A percentile compares a stretch with the other conserved stretches of the same genome.
phyloP scores from a whole-genome alignment of 1,140 invertebrate species.

The Drosophila ogumai region DNA sequence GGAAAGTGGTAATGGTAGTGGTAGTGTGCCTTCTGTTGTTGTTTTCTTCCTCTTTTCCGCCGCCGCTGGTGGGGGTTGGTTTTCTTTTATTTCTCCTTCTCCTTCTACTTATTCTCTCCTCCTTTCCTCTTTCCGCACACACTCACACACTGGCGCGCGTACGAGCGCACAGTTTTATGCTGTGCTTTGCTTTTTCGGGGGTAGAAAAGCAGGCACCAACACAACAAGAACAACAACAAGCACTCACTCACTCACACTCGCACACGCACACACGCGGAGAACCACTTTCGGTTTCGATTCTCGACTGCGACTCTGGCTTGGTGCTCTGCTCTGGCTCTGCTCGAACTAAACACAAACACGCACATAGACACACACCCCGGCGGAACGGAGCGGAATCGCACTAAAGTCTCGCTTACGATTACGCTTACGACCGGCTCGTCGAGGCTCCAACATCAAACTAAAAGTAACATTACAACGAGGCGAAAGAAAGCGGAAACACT shows the following conservation, averaged over 20 bases:
- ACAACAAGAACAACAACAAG: conserved; percentile 13
- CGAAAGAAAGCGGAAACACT: conserved; percentile 82
- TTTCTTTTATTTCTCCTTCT: conserved; percentile 62
- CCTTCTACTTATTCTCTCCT: conserved; percentile 11
- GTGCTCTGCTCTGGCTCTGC: conserved; percentile 26
- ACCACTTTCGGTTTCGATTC: conserved; percentile 83
- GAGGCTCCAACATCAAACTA: conserved; percentile 80
- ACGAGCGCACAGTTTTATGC: conserved; percentile 78
- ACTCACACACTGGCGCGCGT: conserved; percentile 46
- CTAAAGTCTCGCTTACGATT: conserved; percentile 81
- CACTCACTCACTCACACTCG: conserved; percentile 17
- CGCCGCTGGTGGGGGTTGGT: conserved; percentile 77
- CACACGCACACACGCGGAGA: conserved; percentile 43
- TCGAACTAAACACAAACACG: conserved; percentile 74
- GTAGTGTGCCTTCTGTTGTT: conserved; percentile 57
- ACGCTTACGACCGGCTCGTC: conserved; percentile 78
- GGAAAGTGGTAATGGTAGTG: conserved; percentile 43
- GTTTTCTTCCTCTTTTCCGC: conserved; percentile 59
- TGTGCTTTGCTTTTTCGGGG: conserved; percentile 81
- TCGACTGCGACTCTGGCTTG: conserved; percentile 32
- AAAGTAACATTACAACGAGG: conserved; percentile 80
- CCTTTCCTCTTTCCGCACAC: conserved; percentile 48
- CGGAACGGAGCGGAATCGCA: conserved; percentile 76
- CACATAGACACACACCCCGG: conserved; percentile 52
- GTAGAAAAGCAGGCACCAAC: conserved; percentile 68